Conservation (phyloP, 2,888 invertebrate species). For the Limnephilus marmoratus region DNA sequence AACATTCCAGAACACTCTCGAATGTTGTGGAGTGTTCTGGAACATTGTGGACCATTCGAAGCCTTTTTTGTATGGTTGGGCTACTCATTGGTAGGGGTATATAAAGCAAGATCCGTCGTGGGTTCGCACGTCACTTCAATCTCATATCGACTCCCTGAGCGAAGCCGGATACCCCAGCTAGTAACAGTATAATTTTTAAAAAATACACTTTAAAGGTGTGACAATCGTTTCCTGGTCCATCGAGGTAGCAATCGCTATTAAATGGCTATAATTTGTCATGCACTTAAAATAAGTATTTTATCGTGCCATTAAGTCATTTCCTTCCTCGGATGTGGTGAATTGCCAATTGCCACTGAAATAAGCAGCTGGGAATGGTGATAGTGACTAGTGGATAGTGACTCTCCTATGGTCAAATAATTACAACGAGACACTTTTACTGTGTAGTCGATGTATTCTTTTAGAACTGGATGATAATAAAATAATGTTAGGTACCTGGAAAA, state of each 20-base stretch:
- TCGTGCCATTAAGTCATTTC: not conserved
- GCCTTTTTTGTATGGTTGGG: too few relatives aligned
- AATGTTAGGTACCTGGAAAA: not conserved
- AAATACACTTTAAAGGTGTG: not conserved
- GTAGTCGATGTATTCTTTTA: not conserved
- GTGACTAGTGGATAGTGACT: not conserved
- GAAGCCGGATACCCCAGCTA: too few relatives aligned
- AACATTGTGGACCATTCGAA: too few relatives aligned
- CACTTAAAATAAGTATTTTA: not conserved
- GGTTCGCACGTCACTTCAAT: too few relatives aligned
- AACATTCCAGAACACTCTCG: too few relatives aligned
- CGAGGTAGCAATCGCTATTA: not conserved
- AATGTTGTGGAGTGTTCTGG: too few relatives aligned
- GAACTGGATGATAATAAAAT: not conserved
- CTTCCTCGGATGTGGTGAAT: slow-evolving; percentile 11
- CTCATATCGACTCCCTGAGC: too few relatives aligned
- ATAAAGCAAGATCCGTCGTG: too few relatives aligned
- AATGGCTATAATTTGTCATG: not conserved
- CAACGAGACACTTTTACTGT: not conserved
- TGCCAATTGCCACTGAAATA: not conserved
- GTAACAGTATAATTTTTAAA: too few relatives aligned
- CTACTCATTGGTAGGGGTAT: too few relatives aligned
- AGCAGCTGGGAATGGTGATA: not conserved
- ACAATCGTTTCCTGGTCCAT: not conserved
- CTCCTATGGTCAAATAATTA: not conserved